Evolutionary conservation across 2,797 vertebrate genomes (phyloP).

Genomic region (Limosa lapponica): DNA sequence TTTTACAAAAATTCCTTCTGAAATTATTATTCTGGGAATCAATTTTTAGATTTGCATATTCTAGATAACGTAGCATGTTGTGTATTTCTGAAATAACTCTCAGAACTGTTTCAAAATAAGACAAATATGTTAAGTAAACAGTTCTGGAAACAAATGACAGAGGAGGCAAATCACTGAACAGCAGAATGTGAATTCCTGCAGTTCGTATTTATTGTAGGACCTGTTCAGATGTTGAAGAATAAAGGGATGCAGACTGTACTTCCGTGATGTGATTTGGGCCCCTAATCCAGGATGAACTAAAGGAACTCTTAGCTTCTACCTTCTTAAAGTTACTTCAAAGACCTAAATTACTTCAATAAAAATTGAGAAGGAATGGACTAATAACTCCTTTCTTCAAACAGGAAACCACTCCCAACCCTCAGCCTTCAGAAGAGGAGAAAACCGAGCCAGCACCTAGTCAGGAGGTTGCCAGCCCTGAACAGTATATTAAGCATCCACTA

Average conservation of each 20-base stretch:
- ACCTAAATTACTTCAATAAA: neutral
- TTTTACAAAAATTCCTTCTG: neutral
- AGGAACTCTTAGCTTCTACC: neutral
- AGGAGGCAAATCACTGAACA: neutral
- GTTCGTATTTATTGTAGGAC: neutral
- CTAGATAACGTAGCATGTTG: neutral
- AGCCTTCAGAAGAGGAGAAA: slow-evolving; percentile 88
- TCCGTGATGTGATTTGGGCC: neutral
- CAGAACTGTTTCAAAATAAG: neutral
- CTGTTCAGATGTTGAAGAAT: neutral
- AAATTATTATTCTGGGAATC: neutral
- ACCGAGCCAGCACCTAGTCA: slow-evolving; percentile 79
- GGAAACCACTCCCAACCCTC: slow-evolving; percentile 87
- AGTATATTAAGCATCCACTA: slow-evolving; percentile 95
- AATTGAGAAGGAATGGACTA: neutral
- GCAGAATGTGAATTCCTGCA: neutral
- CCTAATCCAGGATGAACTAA: neutral
- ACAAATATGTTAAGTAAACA: neutral
- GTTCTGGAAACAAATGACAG: neutral
- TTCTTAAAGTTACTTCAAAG: neutral
- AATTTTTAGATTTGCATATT: neutral
- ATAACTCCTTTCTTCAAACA: slow-evolving; percentile 67
- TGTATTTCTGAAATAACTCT: neutral
- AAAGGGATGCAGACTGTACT: neutral
- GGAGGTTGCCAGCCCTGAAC: slow-evolving; percentile 87